These are phyloP conservation scores for Batillaria attramentaria DNA, from an alignment of 1,140 invertebrate species.

Conservation along the genomic window DNA sequence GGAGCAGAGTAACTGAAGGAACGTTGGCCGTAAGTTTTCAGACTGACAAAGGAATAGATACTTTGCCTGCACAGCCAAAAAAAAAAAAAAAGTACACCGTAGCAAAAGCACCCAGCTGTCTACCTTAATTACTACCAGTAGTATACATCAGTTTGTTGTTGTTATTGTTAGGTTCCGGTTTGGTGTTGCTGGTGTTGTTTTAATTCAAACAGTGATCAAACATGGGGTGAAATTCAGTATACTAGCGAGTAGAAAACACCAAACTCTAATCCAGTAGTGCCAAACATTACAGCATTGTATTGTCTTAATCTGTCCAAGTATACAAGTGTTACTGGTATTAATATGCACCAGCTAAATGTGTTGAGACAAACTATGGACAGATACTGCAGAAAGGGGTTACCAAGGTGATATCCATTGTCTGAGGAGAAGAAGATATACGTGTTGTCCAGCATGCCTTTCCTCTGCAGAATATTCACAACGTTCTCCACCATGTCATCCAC, in stretches of 20 bases:
- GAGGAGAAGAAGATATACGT: slow-evolving; percentile 89
- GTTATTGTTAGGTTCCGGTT: too few relatives aligned
- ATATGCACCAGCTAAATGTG: neutral
- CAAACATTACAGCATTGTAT: neutral
- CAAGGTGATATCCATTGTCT: slow-evolving; percentile 92
- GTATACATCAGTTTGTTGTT: too few relatives aligned
- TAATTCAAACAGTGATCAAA: neutral
- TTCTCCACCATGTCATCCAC: slow-evolving; percentile 87
- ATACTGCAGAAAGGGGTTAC: slow-evolving; percentile 60
- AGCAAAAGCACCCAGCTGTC: too few relatives aligned
- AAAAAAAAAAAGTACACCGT: too few relatives aligned
- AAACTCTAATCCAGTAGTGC: neutral
- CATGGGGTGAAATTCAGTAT: neutral
- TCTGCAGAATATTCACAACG: slow-evolving; percentile 76
- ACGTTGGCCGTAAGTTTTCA: neutral
- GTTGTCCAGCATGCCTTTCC: slow-evolving; percentile 76
- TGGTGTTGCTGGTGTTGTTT: too few relatives aligned
- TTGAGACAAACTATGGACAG: neutral
- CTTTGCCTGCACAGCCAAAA: neutral
- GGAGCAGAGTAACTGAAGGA: too few relatives aligned
- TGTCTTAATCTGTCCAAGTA: neutral
- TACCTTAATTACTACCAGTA: too few relatives aligned
- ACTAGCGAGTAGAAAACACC: neutral
- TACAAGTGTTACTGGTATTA: neutral
- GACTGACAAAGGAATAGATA: neutral